Conservation (phyloP, 2,888 invertebrate species). For the Hanleya hanleyi region DNA sequence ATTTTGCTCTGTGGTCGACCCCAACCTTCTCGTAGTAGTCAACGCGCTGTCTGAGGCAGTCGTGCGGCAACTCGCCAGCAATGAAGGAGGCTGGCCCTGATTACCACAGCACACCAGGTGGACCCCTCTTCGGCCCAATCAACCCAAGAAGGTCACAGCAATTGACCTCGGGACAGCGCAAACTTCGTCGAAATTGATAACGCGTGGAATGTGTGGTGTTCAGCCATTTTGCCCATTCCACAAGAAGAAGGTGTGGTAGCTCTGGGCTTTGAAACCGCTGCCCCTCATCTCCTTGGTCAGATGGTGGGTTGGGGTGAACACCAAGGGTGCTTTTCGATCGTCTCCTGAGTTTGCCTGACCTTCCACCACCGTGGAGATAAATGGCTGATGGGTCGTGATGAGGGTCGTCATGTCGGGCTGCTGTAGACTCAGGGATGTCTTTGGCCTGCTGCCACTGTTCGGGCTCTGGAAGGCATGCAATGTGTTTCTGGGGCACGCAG, state of each 20-base stretch:
- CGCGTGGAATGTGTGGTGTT: not conserved
- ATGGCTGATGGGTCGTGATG: no score
- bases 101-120: not conserved
- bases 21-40: not conserved
- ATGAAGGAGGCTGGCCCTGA: not conserved
- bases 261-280: not conserved
- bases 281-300: not conserved
- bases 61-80: not conserved
- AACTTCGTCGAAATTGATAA: not conserved
- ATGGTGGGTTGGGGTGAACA: no score
- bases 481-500: no score
- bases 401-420: no score
- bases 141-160: no score
- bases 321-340: no score
- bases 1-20: not conserved
- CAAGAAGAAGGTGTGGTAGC: not conserved
- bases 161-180: not conserved
- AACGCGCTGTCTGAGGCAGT: not conserved
- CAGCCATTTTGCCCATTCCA: not conserved
- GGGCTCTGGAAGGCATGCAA: no score
- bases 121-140: no score
- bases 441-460: no score
- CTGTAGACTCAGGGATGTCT: no score
- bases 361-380: no score
- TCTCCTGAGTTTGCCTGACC: no score